Base-by-base conservation (phyloP, 2,797 vertebrate species). In the Pelochelys cantorii region DNA sequence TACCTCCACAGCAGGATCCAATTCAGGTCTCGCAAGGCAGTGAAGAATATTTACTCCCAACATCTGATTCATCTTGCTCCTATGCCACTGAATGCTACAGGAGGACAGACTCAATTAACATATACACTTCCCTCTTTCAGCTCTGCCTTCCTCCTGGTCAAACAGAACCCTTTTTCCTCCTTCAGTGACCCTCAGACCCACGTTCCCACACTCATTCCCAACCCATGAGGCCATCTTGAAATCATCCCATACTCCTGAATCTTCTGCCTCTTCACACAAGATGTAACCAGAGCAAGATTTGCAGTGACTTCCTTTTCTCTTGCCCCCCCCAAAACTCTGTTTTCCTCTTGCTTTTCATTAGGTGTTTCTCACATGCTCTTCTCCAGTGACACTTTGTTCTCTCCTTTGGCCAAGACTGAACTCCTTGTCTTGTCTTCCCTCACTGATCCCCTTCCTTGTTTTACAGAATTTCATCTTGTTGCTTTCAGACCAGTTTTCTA, bases 1-100 rank as follows among this genome's bases (percentile, higher is more conserved):
- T 90, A 52, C 25, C 94, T 52, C 81, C 89, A 56, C 93, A 91
- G 90, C 88, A 90, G 48, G 85, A 53, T 6, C 48, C 78, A 84
- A 89, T 0, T 2, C 27, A 18, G 75, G 60, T 81, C 81, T 93
- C 48, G 83, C 65, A 85, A 57, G 86, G 57, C 54, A 79, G 79
- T 48, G 81, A 86, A 93, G 65, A 2, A 13, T 87, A 56, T 60
- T 90, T 83, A 34, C 52, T 29, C 55, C 13, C 14, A n/a, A 31
- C 31, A 18, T 31, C 31, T 18, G 62, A 65, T 65, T 68, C 8
- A n/a, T 84, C 12, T 79, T 87, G 77, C 57, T 23, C 68, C 79
- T 42, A 23, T 90, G 42, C 74, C 88, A 8, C 27, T 55, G 54
- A 80, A 42, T 5, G 0, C 60, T 62, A 34, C 83, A 84, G 37